A percentile compares a stretch with the other conserved stretches of the same genome.
Evolutionary conservation across 2,888 invertebrate genomes (phyloP).

Genomic region (Agrotis segetum): DNA sequence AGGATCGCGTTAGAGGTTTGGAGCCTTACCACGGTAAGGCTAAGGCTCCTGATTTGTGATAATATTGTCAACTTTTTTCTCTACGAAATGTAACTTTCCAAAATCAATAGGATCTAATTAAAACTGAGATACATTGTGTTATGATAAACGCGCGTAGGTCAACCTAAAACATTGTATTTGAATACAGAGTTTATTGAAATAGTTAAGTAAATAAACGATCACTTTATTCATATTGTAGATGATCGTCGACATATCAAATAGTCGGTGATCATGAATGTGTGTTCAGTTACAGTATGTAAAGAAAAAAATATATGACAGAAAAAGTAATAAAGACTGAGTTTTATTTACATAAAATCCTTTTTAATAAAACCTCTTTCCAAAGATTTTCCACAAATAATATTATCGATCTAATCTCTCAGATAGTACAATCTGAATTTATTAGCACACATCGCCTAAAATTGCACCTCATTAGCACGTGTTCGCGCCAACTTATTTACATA

Average conservation of each 20-base stretch:
- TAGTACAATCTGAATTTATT: background rate
- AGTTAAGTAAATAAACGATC: background rate
- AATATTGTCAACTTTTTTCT: background rate
- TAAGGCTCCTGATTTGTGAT: background rate
- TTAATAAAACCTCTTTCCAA: background rate
- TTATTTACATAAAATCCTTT: slow-evolving; percentile 13
- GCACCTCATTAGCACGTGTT: background rate
- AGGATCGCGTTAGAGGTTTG: too few relatives aligned
- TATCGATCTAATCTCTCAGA: slow-evolving; percentile 4
- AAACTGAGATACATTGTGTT: background rate
- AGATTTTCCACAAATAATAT: background rate
- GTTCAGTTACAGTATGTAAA: slow-evolving; percentile 6
- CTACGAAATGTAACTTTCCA: background rate
- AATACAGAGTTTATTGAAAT: slow-evolving; percentile 2
- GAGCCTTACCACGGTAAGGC: too few relatives aligned
- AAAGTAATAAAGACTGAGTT: slow-evolving; percentile 14
- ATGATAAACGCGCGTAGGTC: background rate
- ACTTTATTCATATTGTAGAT: background rate
- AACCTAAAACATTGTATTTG: background rate
- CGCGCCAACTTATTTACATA: slow-evolving; percentile 17
- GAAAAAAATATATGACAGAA: slow-evolving; percentile 18
- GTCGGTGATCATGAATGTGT: background rate
- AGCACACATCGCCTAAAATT: background rate
- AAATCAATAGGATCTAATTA: slow-evolving; percentile 12
- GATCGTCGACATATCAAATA: background rate